phyloP scores from a whole-genome alignment of 2,888 invertebrate species.

The Dicranocentrus wangi region DNA sequence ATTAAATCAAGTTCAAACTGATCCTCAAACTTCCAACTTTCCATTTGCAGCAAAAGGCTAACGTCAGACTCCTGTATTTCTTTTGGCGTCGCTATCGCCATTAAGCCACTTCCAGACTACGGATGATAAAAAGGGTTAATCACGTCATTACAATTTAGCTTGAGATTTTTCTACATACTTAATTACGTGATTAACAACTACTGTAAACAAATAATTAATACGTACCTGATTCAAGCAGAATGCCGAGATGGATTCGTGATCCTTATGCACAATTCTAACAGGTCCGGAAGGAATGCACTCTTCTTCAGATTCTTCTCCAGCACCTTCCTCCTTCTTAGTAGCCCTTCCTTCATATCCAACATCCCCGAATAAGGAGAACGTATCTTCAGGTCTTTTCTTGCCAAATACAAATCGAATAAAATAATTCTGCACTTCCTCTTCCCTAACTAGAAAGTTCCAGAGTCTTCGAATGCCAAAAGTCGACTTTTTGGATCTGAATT shows the following conservation, averaged over 20 bases:
- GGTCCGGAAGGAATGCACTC: constrained; percentile 77
- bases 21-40: constrained; percentile 92
- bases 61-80: constrained; percentile 99
- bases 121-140: constrained; percentile 19
- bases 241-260: constrained; percentile 97
- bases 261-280: constrained; percentile 97
- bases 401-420: constrained; percentile 97
- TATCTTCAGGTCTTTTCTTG: constrained; percentile 79
- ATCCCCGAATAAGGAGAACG: constrained; percentile 76
- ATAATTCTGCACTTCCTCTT: constrained; percentile 93
- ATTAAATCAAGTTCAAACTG: constrained; percentile 97
- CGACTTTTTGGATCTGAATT: constrained; percentile 80
- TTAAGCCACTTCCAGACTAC: constrained; percentile 85
- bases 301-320: constrained; percentile 68
- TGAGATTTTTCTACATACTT: too few species aligned
- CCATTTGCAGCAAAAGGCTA: constrained; percentile 89
- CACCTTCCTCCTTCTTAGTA: constrained; percentile 53
- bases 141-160: too few species aligned
- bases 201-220: too few species aligned
- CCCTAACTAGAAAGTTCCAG: constrained; percentile 94
- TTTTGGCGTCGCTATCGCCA: constrained; percentile 94
- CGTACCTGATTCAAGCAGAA: constrained; percentile 95
- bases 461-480: constrained; percentile 79
- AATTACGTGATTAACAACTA: too few species aligned
- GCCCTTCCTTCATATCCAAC: constrained; percentile 66